Evolutionary conservation across 2,797 vertebrate genomes (phyloP).

Genomic region (Philypnodon macrostomus): DNA sequence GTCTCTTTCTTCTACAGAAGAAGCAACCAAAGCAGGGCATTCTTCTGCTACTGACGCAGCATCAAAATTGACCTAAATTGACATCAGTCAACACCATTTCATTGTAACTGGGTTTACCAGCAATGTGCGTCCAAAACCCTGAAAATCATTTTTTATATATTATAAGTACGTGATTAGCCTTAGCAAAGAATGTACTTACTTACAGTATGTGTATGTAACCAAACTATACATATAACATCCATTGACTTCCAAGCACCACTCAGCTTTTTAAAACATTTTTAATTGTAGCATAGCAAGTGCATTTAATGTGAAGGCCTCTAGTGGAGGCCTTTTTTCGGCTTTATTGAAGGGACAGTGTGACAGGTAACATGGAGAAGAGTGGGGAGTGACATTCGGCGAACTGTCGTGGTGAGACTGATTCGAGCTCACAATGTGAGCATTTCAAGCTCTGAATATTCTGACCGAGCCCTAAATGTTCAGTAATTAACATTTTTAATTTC

Average conservation of each 20-base stretch:
- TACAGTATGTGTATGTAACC: constrained; percentile 15
- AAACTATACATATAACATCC: constrained; percentile 23
- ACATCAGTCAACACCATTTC: neutral
- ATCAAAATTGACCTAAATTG: constrained; percentile 78
- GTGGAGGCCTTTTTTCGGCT: no score
- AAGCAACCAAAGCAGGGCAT: constrained; percentile 73
- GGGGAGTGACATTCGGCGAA: no score
- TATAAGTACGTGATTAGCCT: neutral
- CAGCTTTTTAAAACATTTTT: constrained; percentile 4
- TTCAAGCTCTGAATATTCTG: no score
- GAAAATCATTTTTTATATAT: no score
- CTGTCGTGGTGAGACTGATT: no score
- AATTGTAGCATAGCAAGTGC: constrained; percentile 36
- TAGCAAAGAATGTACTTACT: constrained; percentile 13
- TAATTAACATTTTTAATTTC: no score
- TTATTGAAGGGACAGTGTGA: no score
- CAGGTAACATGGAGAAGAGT: no score
- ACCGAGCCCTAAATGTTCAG: no score
- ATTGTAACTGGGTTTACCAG: neutral
- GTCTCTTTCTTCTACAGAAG: constrained; percentile 69
- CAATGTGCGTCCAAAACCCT: constrained; percentile 3
- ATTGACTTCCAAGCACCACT: constrained; percentile 6
- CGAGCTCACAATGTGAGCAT: no score
- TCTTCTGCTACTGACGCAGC: constrained; percentile 68
- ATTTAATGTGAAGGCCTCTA: neutral